Evolutionary conservation across 2,888 invertebrate species (phyloP).

Genomic region (Bellardia pandia): DNA sequence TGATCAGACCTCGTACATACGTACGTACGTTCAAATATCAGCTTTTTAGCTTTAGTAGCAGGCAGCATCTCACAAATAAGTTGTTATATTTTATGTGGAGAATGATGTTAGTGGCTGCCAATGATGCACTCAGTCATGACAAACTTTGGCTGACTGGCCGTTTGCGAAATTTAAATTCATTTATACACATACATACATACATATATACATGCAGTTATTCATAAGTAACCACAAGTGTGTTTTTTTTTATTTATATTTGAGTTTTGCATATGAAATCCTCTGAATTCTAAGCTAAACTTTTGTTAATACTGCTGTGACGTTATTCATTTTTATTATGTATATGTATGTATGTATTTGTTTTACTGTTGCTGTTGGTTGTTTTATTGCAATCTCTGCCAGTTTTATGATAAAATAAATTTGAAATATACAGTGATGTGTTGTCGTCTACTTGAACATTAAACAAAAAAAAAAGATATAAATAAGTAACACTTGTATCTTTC

Average conservation of each 20-base stretch:
- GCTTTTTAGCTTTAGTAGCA: neutral
- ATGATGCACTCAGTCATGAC: slow-evolving; percentile 70
- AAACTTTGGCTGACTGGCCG: slow-evolving; percentile 50
- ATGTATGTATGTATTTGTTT: slow-evolving; percentile 20
- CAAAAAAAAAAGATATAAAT: slow-evolving; percentile 40
- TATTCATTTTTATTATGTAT: slow-evolving; percentile 53
- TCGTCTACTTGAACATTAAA: slow-evolving; percentile 64
- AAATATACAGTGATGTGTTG: slow-evolving; percentile 61
- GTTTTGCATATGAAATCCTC: slow-evolving; percentile 29
- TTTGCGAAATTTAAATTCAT: slow-evolving; percentile 36
- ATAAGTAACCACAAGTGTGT: slow-evolving; percentile 16
- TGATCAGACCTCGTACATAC: neutral
- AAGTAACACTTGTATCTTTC: slow-evolving; percentile 74
- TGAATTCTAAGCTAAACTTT: slow-evolving; percentile 65
- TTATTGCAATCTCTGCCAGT: slow-evolving; percentile 69
- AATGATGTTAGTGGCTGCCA: slow-evolving; percentile 70
- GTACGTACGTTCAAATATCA: neutral
- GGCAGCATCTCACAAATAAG: slow-evolving; percentile 50
- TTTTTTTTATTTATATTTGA: neutral
- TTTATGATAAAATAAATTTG: slow-evolving; percentile 71
- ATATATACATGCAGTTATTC: neutral
- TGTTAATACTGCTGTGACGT: slow-evolving; percentile 55
- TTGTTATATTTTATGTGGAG: slow-evolving; percentile 64
- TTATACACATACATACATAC: slow-evolving; percentile 8
- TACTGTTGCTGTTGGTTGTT: slow-evolving; percentile 33